Evolutionary conservation across 2,797 vertebrate species (phyloP).

Genomic region (Phylloscopus collybita): DNA sequence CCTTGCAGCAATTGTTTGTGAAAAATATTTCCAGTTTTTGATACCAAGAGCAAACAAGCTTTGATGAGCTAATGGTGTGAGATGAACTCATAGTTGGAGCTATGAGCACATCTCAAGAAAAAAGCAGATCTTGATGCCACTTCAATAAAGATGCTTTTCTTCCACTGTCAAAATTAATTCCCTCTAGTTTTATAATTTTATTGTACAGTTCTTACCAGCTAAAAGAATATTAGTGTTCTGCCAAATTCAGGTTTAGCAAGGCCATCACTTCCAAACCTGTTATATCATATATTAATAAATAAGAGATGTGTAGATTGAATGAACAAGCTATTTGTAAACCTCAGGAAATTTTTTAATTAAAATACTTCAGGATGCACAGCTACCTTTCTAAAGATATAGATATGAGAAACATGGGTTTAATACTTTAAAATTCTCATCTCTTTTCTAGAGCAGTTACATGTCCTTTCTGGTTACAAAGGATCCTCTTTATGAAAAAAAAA

Average conservation of each 20-base stretch:
- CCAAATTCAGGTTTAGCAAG: not conserved
- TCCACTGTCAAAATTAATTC: not conserved
- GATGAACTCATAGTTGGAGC: conserved; percentile 12
- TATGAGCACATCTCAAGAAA: conserved; percentile 10
- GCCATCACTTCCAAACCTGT: not conserved
- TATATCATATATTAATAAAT: not conserved
- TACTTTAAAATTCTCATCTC: not conserved
- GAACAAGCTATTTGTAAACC: not conserved
- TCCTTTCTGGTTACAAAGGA: not conserved
- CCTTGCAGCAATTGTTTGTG: not conserved
- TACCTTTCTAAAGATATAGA: not conserved
- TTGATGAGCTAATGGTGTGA: conserved; percentile 28
- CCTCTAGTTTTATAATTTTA: not conserved
- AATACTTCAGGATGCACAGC: not conserved
- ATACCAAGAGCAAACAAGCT: conserved; percentile 7
- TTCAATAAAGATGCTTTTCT: conserved; percentile 24
- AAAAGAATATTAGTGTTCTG: not conserved
- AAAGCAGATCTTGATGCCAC: conserved; percentile 14
- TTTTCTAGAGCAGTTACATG: not conserved
- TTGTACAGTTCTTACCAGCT: not conserved
- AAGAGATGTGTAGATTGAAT: not conserved
- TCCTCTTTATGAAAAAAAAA: not conserved
- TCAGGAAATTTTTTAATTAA: conserved; percentile 1
- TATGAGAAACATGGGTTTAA: not conserved
- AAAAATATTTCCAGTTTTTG: conserved; percentile 29